Base-by-base conservation (phyloP, 2,113 vertebrate species). In the Pedionomus torquatus region DNA sequence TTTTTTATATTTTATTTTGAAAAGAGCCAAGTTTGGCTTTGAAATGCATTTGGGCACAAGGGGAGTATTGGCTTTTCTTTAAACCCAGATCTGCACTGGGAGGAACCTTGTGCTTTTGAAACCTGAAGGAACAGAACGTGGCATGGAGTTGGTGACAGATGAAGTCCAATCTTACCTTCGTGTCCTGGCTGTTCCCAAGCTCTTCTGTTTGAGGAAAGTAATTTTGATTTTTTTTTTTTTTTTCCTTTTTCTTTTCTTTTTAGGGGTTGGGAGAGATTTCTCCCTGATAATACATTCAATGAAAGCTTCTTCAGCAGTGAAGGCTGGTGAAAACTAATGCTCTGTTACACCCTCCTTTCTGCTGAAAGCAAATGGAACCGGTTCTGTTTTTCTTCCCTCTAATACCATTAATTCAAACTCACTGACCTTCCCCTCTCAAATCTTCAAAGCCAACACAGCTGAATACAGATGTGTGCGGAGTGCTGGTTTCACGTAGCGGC, bases 211-310 rank as follows among this genome's bases (percentile, higher is more conserved):
- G n/a, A 26, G n/a, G 15, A 25, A 63, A 28, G 11, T 63, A 5
- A 2, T 11, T 28, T 37, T 9, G 68, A 17, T 3, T 0, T 11
- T 12, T 1, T 0, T 30, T 14, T 13, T 43, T 52, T 7, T n/a
- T n/a, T n/a, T n/a, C n/a, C n/a, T n/a, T n/a, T n/a, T n/a, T n/a
- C n/a, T n/a, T n/a, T n/a, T n/a, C n/a, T n/a, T n/a, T n/a, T n/a
- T n/a, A n/a, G n/a, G n/a, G n/a, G n/a, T n/a, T 5, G 21, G 28
- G 37, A 68, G 35, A 71, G 21, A 2, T 43, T 64, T 64, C 28
- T 69, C n/a, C 43, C 43, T 78, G 61, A 15, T 60, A 26, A 51
- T 51, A 1, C 17, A 2, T 13, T 2, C 2, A 15, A 1, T 26
- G 18, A 13, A n/a, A 65, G 39, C 87, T 46, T 5, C 71, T 77